Percentiles rank a stretch among this genome's conserved stretches.
Conservation (phyloP, 2,797 vertebrate genomes). For the Mallotus villosus region DNA sequence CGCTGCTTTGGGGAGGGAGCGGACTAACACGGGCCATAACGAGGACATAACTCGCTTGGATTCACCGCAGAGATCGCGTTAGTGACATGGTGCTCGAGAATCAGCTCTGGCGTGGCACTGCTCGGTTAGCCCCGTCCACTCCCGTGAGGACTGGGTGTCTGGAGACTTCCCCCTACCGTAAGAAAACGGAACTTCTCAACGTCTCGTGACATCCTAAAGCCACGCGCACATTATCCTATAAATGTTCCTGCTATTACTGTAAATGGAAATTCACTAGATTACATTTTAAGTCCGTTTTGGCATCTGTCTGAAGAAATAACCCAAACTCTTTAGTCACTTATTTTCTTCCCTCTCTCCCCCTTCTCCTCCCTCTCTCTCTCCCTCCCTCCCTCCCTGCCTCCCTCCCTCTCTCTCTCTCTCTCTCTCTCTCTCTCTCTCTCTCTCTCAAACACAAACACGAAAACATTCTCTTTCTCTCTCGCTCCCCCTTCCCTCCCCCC, state of each 20-base stretch:
- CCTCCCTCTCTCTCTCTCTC: constrained; percentile 6
- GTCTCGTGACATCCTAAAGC: neutral
- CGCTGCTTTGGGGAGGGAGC: neutral
- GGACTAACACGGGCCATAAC: neutral
- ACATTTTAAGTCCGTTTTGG: constrained; percentile 10
- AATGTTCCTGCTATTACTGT: too few species aligned
- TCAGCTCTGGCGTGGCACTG: neutral
- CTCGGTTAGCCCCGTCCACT: constrained; percentile 26
- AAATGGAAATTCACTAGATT: too few species aligned
- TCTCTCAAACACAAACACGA: constrained; percentile 1
- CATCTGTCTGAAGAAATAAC: too few species aligned
- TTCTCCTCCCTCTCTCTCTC: constrained; percentile 25
- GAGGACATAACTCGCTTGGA: constrained; percentile 8
- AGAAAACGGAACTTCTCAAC: constrained; percentile 40
- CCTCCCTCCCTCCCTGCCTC: constrained; percentile 9
- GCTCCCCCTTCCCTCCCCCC: constrained; percentile 16
- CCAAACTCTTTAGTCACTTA: too few species aligned
- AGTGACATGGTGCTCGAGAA: constrained; percentile 27
- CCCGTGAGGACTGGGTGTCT: constrained; percentile 31
- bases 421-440: constrained; percentile 14
- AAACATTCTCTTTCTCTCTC: neutral
- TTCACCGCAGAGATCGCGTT: constrained; percentile 25
- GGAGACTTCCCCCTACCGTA: constrained; percentile 57
- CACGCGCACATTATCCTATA: too few species aligned
- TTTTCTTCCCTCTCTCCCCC: neutral